These are phyloP conservation scores for Drosophila sp. DNA, from an alignment of 1,140 invertebrate species.

Conservation along the genomic window DNA sequence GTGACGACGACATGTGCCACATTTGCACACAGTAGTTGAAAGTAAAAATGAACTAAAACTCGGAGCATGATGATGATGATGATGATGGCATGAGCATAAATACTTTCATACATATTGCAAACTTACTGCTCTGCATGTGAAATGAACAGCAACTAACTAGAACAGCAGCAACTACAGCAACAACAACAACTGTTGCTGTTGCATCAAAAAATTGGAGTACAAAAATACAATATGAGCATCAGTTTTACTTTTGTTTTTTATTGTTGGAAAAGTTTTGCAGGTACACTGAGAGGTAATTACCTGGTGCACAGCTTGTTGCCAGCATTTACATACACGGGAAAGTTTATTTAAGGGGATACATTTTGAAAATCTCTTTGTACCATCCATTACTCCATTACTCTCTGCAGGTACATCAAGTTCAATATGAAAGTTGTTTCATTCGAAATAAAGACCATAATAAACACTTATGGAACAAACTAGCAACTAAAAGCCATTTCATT, in stretches of 20 bases:
- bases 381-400: neutral
- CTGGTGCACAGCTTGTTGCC: slow-evolving; percentile 50
- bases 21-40: slow-evolving; percentile 52
- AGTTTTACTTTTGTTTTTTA: slow-evolving; percentile 38
- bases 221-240: slow-evolving; percentile 44
- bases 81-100: slow-evolving; percentile 62
- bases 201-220: slow-evolving; percentile 43
- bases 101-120: slow-evolving; percentile 13
- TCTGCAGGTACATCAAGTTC: neutral
- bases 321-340: slow-evolving; percentile 12
- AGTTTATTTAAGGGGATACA: neutral
- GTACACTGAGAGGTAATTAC: slow-evolving; percentile 46
- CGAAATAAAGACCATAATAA: neutral
- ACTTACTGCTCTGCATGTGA: slow-evolving; percentile 31
- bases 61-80: slow-evolving; percentile 44
- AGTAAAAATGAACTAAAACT: slow-evolving; percentile 54
- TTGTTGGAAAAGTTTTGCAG: slow-evolving; percentile 41
- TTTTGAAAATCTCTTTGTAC: neutral
- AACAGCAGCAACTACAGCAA: slow-evolving; percentile 42
- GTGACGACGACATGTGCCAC: slow-evolving; percentile 74
- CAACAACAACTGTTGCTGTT: slow-evolving; percentile 36
- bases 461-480: neutral
- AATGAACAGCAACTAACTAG: slow-evolving; percentile 64
- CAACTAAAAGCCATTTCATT: too few relatives aligned
- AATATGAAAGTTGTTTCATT: neutral